Evolutionary conservation across 2,888 invertebrate genomes (phyloP).

Genomic region (Drosophila setosimentum): DNA sequence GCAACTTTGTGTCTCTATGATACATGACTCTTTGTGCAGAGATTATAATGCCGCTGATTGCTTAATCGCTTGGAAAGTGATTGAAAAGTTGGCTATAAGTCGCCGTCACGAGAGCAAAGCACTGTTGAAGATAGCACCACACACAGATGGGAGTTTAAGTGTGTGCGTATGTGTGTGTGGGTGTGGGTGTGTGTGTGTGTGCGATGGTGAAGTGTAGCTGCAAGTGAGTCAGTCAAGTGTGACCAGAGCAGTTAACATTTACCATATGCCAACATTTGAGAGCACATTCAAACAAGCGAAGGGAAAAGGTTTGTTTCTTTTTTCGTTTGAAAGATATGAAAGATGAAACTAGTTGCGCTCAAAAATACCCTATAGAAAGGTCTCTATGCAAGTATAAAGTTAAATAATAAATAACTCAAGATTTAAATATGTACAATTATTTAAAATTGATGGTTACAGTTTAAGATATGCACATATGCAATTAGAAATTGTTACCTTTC

Average conservation of each 20-base stretch:
- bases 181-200: constrained; percentile 1
- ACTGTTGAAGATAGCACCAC: neutral
- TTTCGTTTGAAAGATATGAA: neutral
- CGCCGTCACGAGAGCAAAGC: constrained; percentile 40
- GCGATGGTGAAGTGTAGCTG: constrained; percentile 12
- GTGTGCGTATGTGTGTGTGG: constrained; percentile 2
- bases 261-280: constrained; percentile 38
- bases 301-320: neutral
- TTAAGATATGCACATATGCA: neutral
- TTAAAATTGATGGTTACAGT: neutral
- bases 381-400: neutral
- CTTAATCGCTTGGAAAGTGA: constrained; percentile 80
- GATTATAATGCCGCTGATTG: constrained; percentile 78
- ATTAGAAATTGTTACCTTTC: constrained; percentile 10
- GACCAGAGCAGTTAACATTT: constrained; percentile 37
- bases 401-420: neutral
- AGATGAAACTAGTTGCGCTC: neutral
- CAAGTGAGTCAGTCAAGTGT: constrained; percentile 51
- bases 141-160: constrained; percentile 5
- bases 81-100: constrained; percentile 74
- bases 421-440: neutral
- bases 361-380: neutral
- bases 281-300: constrained; percentile 2
- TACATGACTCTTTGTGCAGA: constrained; percentile 73
- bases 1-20: constrained; percentile 47